phyloP scores from a whole-genome alignment of 2,888 invertebrate genomes.

The Zonitis immaculata region DNA sequence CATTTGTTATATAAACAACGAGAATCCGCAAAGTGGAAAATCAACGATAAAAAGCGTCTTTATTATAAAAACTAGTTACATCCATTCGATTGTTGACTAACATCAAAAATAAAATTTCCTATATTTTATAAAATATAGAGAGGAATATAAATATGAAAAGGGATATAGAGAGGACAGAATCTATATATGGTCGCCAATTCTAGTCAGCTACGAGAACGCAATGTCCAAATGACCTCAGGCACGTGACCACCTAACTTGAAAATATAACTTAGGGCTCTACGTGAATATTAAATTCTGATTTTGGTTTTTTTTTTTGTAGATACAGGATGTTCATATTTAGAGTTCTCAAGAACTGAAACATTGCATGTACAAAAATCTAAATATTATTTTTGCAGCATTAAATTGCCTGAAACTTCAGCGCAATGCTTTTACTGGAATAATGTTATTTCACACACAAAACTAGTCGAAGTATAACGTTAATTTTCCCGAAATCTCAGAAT shows the following conservation, averaged over 20 bases:
- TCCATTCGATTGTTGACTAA: constrained; percentile 8
- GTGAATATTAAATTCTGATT: constrained; percentile 25
- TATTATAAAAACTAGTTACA: constrained; percentile 11
- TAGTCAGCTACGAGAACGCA: constrained; percentile 30
- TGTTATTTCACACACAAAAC: too few species aligned
- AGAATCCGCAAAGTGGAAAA: constrained; percentile 23
- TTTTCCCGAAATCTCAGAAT: too few species aligned
- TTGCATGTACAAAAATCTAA: too few species aligned
- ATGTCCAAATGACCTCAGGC: constrained; percentile 29
- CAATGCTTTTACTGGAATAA: too few species aligned
- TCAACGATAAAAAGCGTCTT: constrained; percentile 21
- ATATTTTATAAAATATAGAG: neutral
- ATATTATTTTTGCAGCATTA: too few species aligned
- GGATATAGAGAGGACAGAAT: constrained; percentile 1
- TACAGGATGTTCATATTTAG: too few species aligned
- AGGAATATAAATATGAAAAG: too few species aligned
- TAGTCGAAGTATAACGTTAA: too few species aligned
- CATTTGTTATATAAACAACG: constrained; percentile 26
- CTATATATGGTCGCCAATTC: constrained; percentile 27
- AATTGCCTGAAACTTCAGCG: too few species aligned
- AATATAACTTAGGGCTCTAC: constrained; percentile 28
- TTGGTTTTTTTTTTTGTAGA: neutral
- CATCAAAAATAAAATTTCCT: too few species aligned
- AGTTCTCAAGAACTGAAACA: too few species aligned
- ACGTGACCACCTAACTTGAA: constrained; percentile 30